Percentiles rank a stretch among this genome's conserved stretches.
Conservation (phyloP, 2,113 vertebrate species). For the Sturnira hondurensis region DNA sequence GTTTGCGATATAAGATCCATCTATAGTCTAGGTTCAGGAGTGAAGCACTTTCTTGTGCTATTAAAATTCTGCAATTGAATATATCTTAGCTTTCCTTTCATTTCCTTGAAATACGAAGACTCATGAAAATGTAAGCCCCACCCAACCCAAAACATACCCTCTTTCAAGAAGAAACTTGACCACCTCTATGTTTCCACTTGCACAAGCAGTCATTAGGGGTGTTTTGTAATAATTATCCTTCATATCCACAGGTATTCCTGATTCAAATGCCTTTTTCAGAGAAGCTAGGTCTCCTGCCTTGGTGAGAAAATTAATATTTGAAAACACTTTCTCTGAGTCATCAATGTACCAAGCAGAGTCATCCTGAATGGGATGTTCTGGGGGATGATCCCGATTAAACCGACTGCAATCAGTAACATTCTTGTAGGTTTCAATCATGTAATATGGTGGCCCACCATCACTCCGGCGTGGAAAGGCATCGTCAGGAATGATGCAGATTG, state of each 20-base stretch:
- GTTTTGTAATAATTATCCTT: constrained; percentile 92
- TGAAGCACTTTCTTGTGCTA: background rate
- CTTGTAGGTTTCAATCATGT: constrained; percentile 87
- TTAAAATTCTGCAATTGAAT: background rate
- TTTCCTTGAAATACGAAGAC: background rate
- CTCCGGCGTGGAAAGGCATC: constrained; percentile 56
- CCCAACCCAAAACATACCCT: constrained; percentile 83
- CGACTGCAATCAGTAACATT: constrained; percentile 75
- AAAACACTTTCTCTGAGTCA: constrained; percentile 80
- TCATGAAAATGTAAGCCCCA: background rate
- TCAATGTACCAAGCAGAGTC: constrained; percentile 92
- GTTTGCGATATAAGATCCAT: background rate
- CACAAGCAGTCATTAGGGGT: constrained; percentile 91
- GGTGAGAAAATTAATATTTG: constrained; percentile 87
- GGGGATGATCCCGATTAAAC: constrained; percentile 81
- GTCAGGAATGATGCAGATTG: constrained; percentile 84
- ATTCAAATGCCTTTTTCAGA: constrained; percentile 87
- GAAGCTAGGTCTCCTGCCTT: constrained; percentile 88
- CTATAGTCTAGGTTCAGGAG: background rate
- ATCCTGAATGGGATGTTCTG: constrained; percentile 88
- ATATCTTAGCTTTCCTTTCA: background rate
- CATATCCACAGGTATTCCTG: constrained; percentile 88
- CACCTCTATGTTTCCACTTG: constrained; percentile 84
- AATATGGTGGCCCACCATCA: constrained; percentile 86
- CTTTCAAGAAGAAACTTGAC: constrained; percentile 87